Evolutionary conservation across 2,888 invertebrate genomes (phyloP), one percentile per base, ranked within the genome.

Genomic region (Aplocera efformata): DNA sequence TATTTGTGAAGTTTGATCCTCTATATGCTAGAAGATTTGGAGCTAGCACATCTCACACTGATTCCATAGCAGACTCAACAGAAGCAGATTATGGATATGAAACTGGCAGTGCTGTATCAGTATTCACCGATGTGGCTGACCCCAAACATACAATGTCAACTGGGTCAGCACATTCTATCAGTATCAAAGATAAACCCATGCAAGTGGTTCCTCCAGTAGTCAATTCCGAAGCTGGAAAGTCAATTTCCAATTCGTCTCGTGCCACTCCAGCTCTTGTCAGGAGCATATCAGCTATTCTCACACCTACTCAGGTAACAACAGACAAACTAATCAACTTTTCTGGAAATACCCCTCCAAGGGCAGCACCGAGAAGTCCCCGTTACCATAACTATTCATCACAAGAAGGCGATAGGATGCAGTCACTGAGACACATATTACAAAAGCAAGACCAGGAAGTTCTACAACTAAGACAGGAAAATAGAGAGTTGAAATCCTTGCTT

Each of bases 1-100:
- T 93, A 30, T 93, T 92, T 74, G 90, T 92, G 6, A 93, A 90
- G 55, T 91, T 91, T 58, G 91, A 91, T 63, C 91, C 91, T 1
- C 58, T 91, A 13, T 85, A 84, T 60, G 74, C 85, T 6, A 63
- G 63, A 29, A 70, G 67, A 38, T 50, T 62, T 13, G 63, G 66
- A 29, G 59, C 59, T 3, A 59, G 50, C 37, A 57, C 63, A 32
- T 36, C 55, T 8, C 57, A 63, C 26, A 59, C 67, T 30, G 72
- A 70, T 24, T 67, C 72, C 9, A 53, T 51, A 30, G 57, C 60
- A 9, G 74, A 78, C 35, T 67, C 72, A 0, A 65, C 62, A 1
- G 84, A 85, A 32, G 67, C 58, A 53, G 86, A 88, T 61, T 58
- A 76, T 29, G 86, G 86, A 0, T 88, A 88, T 60, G 86, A 86